Evolutionary conservation across 2,888 invertebrate species (phyloP).

Genomic region (Euplexia lucipara): DNA sequence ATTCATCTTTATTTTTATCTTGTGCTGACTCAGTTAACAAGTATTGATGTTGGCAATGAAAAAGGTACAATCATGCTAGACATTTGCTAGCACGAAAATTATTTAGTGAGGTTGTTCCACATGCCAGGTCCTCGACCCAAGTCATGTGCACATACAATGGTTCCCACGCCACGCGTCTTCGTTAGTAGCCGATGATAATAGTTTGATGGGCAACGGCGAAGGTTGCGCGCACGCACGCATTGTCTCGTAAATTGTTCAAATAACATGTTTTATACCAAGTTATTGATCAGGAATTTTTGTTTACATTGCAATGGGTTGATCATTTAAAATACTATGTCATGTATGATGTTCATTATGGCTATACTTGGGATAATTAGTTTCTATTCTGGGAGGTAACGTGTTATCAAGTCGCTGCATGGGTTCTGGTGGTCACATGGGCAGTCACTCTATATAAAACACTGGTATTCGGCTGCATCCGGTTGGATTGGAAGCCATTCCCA

Average conservation of each 20-base stretch:
- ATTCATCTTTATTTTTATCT: no score
- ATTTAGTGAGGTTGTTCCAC: conserved; percentile 29
- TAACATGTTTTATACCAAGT: conserved; percentile 13
- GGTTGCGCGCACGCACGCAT: conserved; percentile 39
- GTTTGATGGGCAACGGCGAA: conserved; percentile 38
- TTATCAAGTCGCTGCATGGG: no score
- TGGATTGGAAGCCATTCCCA: no score
- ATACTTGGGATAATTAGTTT: no score
- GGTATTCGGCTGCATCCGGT: no score
- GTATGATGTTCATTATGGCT: no score
- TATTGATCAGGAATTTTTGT: conserved; percentile 6
- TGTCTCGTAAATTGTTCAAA: conserved; percentile 31
- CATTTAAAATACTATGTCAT: not conserved
- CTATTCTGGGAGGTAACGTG: no score
- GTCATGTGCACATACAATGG: conserved; percentile 42
- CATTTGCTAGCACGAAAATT: not conserved
- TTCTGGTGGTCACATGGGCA: no score
- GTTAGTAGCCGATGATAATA: conserved; percentile 36
- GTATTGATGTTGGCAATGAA: no score
- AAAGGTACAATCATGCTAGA: not conserved
- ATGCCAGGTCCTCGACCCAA: conserved; percentile 27
- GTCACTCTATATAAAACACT: no score
- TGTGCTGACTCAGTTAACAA: no score
- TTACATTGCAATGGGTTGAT: conserved; percentile 1
- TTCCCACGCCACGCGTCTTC: conserved; percentile 55